Percentiles rank a stretch among this genome's conserved stretches.
These are phyloP conservation scores for Ophonus ardosiacus DNA, from an alignment of 2,888 invertebrate genomes.

Conservation along the genomic window DNA sequence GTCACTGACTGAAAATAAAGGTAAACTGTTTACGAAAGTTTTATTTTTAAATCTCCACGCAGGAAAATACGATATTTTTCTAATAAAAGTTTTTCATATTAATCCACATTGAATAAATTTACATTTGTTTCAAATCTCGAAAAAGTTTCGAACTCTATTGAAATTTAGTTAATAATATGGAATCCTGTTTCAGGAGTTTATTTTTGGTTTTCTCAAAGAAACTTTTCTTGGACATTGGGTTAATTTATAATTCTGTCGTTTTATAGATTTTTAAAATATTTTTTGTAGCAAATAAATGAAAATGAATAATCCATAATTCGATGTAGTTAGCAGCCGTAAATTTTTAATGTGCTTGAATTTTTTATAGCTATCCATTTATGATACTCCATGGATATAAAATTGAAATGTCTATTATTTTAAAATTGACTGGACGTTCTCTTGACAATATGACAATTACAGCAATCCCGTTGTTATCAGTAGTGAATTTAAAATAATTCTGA, in stretches of 20 bases:
- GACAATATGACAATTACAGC: not conserved
- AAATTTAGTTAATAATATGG: conserved; percentile 7
- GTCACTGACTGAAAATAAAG: conserved; percentile 14
- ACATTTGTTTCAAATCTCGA: not conserved
- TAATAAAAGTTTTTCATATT: conserved; percentile 33
- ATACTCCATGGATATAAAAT: no score
- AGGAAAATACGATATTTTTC: conserved; percentile 29
- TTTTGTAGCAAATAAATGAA: not conserved
- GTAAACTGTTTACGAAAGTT: not conserved
- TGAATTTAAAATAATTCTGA: no score
- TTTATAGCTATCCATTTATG: no score
- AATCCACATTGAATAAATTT: conserved; percentile 37
- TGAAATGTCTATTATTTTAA: no score
- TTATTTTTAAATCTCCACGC: conserved; percentile 7
- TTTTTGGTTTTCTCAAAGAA: not conserved
- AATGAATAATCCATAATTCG: conserved; percentile 6
- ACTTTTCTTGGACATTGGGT: not conserved
- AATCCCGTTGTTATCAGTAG: not conserved
- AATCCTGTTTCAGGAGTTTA: not conserved
- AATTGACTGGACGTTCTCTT: no score
- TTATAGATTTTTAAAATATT: not conserved
- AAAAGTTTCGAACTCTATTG: conserved; percentile 33
- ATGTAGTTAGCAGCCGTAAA: not conserved
- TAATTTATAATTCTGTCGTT: not conserved
- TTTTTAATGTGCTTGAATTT: no score